phyloP scores from a whole-genome alignment of 2,797 vertebrate species.

The Clamator glandarius region DNA sequence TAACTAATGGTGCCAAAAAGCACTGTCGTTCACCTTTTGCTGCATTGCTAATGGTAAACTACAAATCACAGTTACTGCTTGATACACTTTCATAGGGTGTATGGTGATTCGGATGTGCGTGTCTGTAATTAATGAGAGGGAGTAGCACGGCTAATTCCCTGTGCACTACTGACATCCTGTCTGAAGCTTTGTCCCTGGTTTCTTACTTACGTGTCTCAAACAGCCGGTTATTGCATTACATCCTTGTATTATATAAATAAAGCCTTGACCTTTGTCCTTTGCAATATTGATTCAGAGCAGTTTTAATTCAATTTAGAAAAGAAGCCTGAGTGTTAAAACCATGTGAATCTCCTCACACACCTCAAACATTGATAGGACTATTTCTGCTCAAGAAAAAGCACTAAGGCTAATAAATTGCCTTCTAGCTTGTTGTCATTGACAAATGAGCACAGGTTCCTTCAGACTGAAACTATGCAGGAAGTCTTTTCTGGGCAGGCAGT shows the following conservation, averaged over 20 bases:
- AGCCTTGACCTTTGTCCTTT: conserved; percentile 47
- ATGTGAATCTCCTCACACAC: not conserved
- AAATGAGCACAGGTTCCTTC: not conserved
- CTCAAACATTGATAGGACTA: not conserved
- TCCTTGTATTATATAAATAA: conserved; percentile 64
- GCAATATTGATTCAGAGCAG: conserved; percentile 1
- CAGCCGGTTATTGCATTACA: conserved; percentile 67
- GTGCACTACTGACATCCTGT: conserved; percentile 53
- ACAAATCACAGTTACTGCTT: conserved; percentile 2
- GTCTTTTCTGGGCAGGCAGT: conserved; percentile 16
- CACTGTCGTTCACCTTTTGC: not conserved
- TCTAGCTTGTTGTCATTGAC: conserved; percentile 15
- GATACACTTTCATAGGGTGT: not conserved
- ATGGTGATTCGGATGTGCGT: not conserved
- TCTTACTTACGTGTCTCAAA: conserved; percentile 24
- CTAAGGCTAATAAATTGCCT: conserved; percentile 12
- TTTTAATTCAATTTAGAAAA: conserved; percentile 34
- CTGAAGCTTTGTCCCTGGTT: conserved; percentile 54
- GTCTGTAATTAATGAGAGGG: conserved; percentile 35
- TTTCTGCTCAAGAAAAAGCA: not conserved
- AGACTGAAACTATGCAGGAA: conserved; percentile 21
- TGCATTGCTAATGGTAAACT: not conserved
- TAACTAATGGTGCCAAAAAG: not conserved
- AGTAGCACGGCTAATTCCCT: conserved; percentile 52
- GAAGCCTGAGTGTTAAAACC: not conserved